Conservation (phyloP, 2,888 invertebrate genomes). For the Venusia cambrica region DNA sequence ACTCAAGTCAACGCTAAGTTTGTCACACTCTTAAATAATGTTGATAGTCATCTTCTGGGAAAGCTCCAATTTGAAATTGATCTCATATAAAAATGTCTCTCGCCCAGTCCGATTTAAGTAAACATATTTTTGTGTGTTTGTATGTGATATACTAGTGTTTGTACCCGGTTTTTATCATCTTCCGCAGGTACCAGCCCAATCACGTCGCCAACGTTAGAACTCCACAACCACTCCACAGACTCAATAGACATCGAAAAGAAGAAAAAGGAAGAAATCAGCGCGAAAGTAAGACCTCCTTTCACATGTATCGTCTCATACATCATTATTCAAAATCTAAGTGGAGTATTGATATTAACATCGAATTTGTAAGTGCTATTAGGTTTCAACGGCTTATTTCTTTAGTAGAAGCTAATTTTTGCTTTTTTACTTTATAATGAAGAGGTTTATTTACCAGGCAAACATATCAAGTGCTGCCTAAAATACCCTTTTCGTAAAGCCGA, state of each 20-base stretch:
- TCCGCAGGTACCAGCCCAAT: constrained; percentile 86
- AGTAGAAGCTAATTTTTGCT: constrained; percentile 21
- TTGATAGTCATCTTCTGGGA: too few species aligned
- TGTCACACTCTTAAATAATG: too few species aligned
- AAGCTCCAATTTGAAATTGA: too few species aligned
- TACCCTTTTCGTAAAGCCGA: constrained; percentile 28
- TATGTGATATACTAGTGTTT: constrained; percentile 2
- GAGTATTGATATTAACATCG: constrained; percentile 50
- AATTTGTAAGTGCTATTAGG: constrained; percentile 46
- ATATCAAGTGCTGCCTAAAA: constrained; percentile 27
- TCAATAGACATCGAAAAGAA: constrained; percentile 86
- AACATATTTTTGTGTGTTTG: too few species aligned
- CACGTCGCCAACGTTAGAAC: constrained; percentile 84
- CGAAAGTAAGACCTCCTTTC: constrained; percentile 61
- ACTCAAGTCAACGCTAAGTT: too few species aligned
- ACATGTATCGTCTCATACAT: constrained; percentile 40
- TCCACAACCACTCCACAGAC: constrained; percentile 91
- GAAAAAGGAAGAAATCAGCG: constrained; percentile 83
- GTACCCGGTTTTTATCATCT: constrained; percentile 5
- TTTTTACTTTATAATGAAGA: constrained; percentile 22
- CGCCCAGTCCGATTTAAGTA: too few species aligned
- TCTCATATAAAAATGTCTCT: too few species aligned
- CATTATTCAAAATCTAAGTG: constrained; percentile 51
- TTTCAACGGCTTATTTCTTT: constrained; percentile 33
- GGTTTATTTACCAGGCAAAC: constrained; percentile 26